Percentiles rank a stretch among this genome's conserved stretches.
Evolutionary conservation across 1,140 invertebrate species (phyloP).

Genomic region (Brachystomella parvula): DNA sequence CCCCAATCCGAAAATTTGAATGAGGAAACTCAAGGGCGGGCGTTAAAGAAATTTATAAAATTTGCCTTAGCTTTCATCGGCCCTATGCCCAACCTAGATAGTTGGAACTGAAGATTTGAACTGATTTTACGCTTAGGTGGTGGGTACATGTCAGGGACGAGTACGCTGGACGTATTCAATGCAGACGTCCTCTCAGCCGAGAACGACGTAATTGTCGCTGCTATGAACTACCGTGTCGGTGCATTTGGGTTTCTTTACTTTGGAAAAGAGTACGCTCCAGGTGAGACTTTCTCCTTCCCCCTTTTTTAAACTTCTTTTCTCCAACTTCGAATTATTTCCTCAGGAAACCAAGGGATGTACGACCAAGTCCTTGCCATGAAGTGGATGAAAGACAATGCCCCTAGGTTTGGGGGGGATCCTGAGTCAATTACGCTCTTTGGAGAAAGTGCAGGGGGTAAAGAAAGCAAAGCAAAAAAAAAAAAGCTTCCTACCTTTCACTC

Average conservation of each 20-base stretch:
- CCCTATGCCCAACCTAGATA: neutral
- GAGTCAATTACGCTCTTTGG: conserved; percentile 89
- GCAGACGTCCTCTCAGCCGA: conserved; percentile 73
- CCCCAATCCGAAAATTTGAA: too few species aligned
- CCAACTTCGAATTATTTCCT: neutral
- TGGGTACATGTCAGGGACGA: conserved; percentile 82
- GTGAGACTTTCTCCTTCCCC: conserved; percentile 50
- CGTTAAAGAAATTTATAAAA: too few species aligned
- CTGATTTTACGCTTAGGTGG: conserved; percentile 53
- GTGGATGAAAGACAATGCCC: conserved; percentile 62
- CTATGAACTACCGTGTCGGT: conserved; percentile 82
- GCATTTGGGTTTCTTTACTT: conserved; percentile 85
- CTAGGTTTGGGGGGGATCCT: conserved; percentile 45
- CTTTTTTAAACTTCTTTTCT: neutral
- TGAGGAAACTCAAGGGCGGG: too few species aligned
- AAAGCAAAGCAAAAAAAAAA: neutral
- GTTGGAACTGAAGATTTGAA: neutral
- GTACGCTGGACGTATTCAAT: conserved; percentile 81
- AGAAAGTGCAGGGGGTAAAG: conserved; percentile 7
- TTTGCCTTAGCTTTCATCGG: too few species aligned
- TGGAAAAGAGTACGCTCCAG: conserved; percentile 48
- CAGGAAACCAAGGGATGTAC: conserved; percentile 54
- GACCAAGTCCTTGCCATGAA: conserved; percentile 84
- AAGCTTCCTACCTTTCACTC: neutral
- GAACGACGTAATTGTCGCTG: conserved; percentile 74